Evolutionary conservation across 2,888 invertebrate species (phyloP), one percentile per base, ranked within the genome.

Genomic region (Blastobasis adustella): DNA sequence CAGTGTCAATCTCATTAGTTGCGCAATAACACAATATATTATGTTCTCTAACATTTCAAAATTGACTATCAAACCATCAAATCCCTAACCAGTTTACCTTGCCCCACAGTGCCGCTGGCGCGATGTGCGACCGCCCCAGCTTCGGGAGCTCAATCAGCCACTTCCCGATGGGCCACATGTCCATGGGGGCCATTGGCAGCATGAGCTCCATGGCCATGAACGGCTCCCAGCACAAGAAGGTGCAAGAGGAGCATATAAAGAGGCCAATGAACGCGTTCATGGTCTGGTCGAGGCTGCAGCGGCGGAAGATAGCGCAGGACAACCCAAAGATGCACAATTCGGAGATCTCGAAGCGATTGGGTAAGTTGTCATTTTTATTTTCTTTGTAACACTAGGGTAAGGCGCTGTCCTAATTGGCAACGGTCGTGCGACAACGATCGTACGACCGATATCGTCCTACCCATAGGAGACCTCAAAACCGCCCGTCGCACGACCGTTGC

Each of bases 281-380:
- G 98, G 98, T 98, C 48, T 98, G 98, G 98, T 97, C 97, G 8
- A 86, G 98, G 55, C 90, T 96, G 50, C 98, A 98, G 79, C 87
- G 98, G 63, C 89, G 97, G 69, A 98, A 98, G 88, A 98, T 98
- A 67, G 98, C 98, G 0, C 97, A 98, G 82, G 98, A 98, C 70
- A 98, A 98, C 80, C 98, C 98, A 0, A 98, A 98, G 90, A 98
- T 98, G 98, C 98, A 98, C 84, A 98, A 98, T 79, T 97, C 97
- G 0, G 98, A 98, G 85, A 98, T 98, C 63, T 96, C 96, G 6
- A 98, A 98, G 79, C 88, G 97, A 78, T 90, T 98, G 62, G 96
- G 96, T 95, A 65, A 92, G 94, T 86, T 23, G n/a, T n/a, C n/a
- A n/a, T n/a, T 23, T 23, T 23, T 23, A 2, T 23, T 23, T 23